A percentile compares a stretch with the other conserved stretches of the same genome.
Conservation (phyloP, 1,140 invertebrate genomes). For the Forficula auricularia region DNA sequence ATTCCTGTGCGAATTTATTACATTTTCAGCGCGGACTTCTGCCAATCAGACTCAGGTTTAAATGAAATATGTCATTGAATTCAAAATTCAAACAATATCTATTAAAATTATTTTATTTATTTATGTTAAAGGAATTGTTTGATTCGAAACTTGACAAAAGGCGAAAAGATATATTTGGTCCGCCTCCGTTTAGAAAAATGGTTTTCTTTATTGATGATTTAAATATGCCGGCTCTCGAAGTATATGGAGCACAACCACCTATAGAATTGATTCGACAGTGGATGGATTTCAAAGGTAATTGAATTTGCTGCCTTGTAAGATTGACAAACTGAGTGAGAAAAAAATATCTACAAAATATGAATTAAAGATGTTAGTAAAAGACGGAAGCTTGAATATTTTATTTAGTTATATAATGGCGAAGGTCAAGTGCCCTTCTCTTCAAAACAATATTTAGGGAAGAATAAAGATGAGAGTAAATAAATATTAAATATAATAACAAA, state of each 20-base stretch:
- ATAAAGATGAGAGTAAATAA: too few species aligned
- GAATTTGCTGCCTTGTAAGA: neutral
- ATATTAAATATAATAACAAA: too few species aligned
- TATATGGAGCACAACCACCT: constrained; percentile 50
- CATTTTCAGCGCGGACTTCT: constrained; percentile 61
- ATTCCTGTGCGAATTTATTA: constrained; percentile 54
- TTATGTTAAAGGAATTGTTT: constrained; percentile 46
- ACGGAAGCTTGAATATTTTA: too few species aligned
- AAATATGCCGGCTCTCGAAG: constrained; percentile 49
- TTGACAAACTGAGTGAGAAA: too few species aligned
- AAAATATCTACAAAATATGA: too few species aligned
- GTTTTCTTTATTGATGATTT: constrained; percentile 57
- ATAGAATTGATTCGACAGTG: constrained; percentile 51
- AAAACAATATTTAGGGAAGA: too few species aligned
- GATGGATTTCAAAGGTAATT: constrained; percentile 41
- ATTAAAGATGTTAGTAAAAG: too few species aligned
- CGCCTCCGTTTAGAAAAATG: constrained; percentile 39
- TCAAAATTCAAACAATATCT: too few species aligned
- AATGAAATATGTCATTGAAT: too few species aligned
- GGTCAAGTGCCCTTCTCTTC: too few species aligned
- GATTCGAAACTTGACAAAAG: constrained; percentile 57
- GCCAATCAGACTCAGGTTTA: constrained; percentile 58
- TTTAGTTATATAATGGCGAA: too few species aligned
- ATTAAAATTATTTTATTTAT: neutral
- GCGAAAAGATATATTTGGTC: constrained; percentile 44